Percentiles rank a stretch among this genome's conserved stretches.
These are phyloP conservation scores for Actinostola sp. DNA, from an alignment of 92 coral and sea anemone species.

Conservation along the genomic window DNA sequence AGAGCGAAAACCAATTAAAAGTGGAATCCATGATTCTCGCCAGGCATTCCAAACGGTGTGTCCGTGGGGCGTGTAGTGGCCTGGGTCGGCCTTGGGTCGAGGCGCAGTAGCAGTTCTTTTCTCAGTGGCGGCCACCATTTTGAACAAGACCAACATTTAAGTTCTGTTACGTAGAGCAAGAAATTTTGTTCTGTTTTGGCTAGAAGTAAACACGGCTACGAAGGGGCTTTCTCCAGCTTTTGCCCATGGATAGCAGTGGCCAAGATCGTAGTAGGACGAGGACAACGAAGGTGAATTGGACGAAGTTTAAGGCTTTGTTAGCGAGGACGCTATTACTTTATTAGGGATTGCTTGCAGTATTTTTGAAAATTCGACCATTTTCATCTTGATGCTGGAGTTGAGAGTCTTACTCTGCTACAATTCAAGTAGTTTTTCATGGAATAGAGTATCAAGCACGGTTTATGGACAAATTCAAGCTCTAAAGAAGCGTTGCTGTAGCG, in stretches of 20 bases:
- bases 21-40: background rate
- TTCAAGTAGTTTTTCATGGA: constrained; percentile 32
- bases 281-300: constrained; percentile 84
- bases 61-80: constrained; percentile 89
- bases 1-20: background rate
- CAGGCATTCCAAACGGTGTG: constrained; percentile 53
- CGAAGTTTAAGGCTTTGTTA: constrained; percentile 77
- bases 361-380: constrained; percentile 26
- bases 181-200: constrained; percentile 76
- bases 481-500: constrained; percentile 22
- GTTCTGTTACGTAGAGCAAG: constrained; percentile 80
- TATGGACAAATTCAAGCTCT: constrained; percentile 20
- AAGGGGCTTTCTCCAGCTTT: constrained; percentile 74
- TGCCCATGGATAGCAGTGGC: constrained; percentile 97
- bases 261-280: constrained; percentile 94
- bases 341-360: constrained; percentile 69
- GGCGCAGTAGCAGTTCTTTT: constrained; percentile 64
- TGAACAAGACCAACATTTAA: constrained; percentile 82
- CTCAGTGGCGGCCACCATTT: constrained; percentile 94
- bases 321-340: constrained; percentile 87
- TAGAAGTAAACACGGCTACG: constrained; percentile 84
- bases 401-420: background rate
- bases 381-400: constrained; percentile 34
- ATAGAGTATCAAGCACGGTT: constrained; percentile 14
- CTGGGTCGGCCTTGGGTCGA: constrained; percentile 86